Evolutionary conservation across 2,888 invertebrate genomes (phyloP).

Genomic region (Heteromurus nitidus): DNA sequence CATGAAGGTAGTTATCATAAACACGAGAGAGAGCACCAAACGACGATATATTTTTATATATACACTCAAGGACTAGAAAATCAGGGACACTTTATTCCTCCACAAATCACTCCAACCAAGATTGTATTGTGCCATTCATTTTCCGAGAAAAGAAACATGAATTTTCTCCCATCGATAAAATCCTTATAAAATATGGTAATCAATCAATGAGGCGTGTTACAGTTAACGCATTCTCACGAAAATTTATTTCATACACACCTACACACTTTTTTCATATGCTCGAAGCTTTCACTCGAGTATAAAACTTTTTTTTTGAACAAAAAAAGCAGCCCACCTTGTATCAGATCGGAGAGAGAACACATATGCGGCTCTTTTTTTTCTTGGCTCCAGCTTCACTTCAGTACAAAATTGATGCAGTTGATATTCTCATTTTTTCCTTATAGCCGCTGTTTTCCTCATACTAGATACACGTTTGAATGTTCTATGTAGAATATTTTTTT

Average conservation of each 20-base stretch:
- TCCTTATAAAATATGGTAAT: slow-evolving; percentile 16
- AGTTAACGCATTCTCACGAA: background rate
- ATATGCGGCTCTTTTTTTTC: background rate
- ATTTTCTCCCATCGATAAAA: slow-evolving; percentile 28
- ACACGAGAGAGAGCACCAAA: too few relatives aligned
- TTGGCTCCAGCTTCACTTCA: background rate
- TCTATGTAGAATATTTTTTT: too few relatives aligned
- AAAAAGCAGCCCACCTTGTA: too few relatives aligned
- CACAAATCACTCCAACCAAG: background rate
- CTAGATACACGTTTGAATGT: too few relatives aligned
- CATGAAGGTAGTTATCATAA: too few relatives aligned
- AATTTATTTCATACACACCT: background rate
- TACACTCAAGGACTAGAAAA: too few relatives aligned
- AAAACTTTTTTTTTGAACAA: too few relatives aligned
- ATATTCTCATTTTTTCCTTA: background rate
- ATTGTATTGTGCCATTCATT: slow-evolving; percentile 21
- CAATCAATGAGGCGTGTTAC: background rate
- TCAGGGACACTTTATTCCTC: too few relatives aligned
- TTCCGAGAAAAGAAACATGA: slow-evolving; percentile 6
- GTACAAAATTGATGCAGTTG: slow-evolving; percentile 3
- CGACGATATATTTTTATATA: too few relatives aligned
- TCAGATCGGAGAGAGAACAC: too few relatives aligned
- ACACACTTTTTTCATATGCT: background rate
- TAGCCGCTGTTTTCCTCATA: too few relatives aligned
- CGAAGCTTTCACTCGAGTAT: background rate